Percentiles rank a stretch among this genome's conserved stretches.
phyloP scores from a whole-genome alignment of 2,888 invertebrate species.

The Rugalucina vietnamica region DNA sequence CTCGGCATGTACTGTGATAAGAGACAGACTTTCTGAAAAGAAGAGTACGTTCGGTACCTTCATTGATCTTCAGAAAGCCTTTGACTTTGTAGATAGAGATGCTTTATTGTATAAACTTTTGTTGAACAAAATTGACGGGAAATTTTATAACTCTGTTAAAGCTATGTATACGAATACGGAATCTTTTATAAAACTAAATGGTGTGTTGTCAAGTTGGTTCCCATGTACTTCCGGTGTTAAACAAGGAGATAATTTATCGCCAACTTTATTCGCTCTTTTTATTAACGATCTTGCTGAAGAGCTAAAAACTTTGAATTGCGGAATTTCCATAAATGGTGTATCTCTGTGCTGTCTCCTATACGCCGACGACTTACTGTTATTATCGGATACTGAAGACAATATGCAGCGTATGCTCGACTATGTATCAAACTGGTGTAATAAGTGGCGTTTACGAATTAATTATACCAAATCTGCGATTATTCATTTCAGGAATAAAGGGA shows the following conservation, averaged over 20 bases:
- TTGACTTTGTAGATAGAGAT: slow-evolving; percentile 23
- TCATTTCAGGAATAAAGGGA: not conserved
- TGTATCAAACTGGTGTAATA: not conserved
- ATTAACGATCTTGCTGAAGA: not conserved
- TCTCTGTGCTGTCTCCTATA: not conserved
- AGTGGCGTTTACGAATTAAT: not conserved
- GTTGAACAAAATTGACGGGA: slow-evolving; percentile 19
- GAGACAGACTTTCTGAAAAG: not conserved
- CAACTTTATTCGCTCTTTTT: slow-evolving; percentile 22
- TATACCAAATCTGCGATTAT: not conserved
- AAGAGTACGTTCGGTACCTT: slow-evolving; percentile 27
- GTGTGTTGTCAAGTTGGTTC: slow-evolving; percentile 12
- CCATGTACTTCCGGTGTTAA: not conserved
- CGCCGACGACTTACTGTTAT: not conserved
- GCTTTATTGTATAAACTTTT: slow-evolving; percentile 22
- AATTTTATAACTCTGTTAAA: slow-evolving; percentile 26
- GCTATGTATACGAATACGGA: slow-evolving; percentile 1
- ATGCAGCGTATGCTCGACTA: slow-evolving; percentile 2
- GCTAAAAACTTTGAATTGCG: not conserved
- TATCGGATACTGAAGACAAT: not conserved
- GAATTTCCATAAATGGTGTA: not conserved
- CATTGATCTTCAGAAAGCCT: slow-evolving; percentile 34
- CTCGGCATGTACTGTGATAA: not conserved
- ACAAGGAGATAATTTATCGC: slow-evolving; percentile 25
- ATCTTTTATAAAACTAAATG: not conserved